Base-by-base conservation (phyloP, 2,888 invertebrate species). In the Scaptomyza cyrtandrae region DNA sequence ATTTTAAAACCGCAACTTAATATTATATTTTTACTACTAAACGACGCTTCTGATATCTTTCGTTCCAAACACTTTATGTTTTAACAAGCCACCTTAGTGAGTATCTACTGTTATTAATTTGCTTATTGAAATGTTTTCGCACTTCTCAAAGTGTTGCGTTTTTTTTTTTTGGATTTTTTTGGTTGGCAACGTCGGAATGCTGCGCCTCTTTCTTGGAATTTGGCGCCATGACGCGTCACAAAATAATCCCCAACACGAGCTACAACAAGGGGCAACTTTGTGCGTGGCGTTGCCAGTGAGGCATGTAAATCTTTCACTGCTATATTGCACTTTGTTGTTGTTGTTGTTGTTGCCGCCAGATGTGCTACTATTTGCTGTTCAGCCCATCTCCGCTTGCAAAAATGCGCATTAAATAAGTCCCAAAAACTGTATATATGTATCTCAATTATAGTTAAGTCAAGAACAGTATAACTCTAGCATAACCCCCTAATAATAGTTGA, bases 151-250 rank as follows among this genome's bases (percentile, higher is more conserved):
- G 76, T 63, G 73, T 66, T 63, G 81, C 67, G 31, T 56, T 60
- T 33, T 27, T 53, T 29, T 24, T 24, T 24, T 24, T 24, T 1
- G n/a, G n/a, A n/a, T n/a, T n/a, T n/a, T n/a, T n/a, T n/a, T n/a
- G n/a, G n/a, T n/a, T n/a, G n/a, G 19, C 27, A 31, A 31, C 56
- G 4, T 35, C 39, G 76, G 77, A 81, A 82, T 84, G 88, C 84
- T 84, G 80, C 84, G 72, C 81, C 88, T 75, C 61, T 81, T 78
- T 85, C 85, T 84, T 53, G 89, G 85, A 85, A 85, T 88, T 86
- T 54, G 75, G 49, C 62, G 68, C 58, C 69, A 83, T 80, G 88
- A 82, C 83, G 86, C 88, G 86, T 69, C 86, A 75, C 75, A 64
- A 68, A 62, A 57, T 68, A 80, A 70, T 75, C 75, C 65, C 56